These are phyloP conservation scores for Lomographa bimaculata DNA, from an alignment of 2,888 invertebrate genomes.

Conservation along the genomic window DNA sequence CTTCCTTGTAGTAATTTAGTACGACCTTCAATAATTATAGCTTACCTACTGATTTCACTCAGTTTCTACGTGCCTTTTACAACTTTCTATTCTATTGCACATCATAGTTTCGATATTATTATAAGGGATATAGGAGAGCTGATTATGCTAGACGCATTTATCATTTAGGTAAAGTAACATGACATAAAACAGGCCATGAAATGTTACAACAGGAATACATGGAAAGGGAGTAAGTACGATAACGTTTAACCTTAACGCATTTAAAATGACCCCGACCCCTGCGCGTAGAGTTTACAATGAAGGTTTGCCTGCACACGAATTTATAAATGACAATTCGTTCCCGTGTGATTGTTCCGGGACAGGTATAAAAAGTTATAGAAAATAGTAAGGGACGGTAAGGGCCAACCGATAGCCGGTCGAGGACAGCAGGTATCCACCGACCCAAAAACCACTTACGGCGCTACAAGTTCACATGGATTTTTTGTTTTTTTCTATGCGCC, in stretches of 20 bases:
- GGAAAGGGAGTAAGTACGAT: slow-evolving; percentile 18
- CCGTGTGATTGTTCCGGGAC: slow-evolving; percentile 70
- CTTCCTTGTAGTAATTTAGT: slow-evolving; percentile 6
- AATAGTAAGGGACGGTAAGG: slow-evolving; percentile 56
- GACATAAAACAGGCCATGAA: too few relatives aligned
- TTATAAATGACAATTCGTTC: slow-evolving; percentile 49
- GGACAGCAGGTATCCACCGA: slow-evolving; percentile 65
- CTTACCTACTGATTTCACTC: too few relatives aligned
- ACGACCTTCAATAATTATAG: slow-evolving; percentile 10
- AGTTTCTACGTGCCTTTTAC: too few relatives aligned
- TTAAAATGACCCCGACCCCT: slow-evolving; percentile 34
- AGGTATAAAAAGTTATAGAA: slow-evolving; percentile 61
- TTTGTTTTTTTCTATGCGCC: slow-evolving; percentile 39
- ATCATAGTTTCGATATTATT: too few relatives aligned
- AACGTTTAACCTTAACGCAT: slow-evolving; percentile 30
- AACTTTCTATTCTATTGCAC: too few relatives aligned
- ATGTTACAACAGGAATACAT: slow-evolving; percentile 14
- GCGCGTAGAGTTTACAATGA: slow-evolving; percentile 28
- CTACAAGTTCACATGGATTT: slow-evolving; percentile 60
- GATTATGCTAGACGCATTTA: too few relatives aligned
- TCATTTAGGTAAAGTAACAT: too few relatives aligned
- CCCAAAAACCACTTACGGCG: slow-evolving; percentile 52
- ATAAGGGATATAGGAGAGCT: too few relatives aligned
- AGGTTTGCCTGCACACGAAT: slow-evolving; percentile 24
- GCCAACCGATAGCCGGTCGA: slow-evolving; percentile 47